Conservation (phyloP, 2,888 invertebrate genomes). For the Melanophora roralis region DNA sequence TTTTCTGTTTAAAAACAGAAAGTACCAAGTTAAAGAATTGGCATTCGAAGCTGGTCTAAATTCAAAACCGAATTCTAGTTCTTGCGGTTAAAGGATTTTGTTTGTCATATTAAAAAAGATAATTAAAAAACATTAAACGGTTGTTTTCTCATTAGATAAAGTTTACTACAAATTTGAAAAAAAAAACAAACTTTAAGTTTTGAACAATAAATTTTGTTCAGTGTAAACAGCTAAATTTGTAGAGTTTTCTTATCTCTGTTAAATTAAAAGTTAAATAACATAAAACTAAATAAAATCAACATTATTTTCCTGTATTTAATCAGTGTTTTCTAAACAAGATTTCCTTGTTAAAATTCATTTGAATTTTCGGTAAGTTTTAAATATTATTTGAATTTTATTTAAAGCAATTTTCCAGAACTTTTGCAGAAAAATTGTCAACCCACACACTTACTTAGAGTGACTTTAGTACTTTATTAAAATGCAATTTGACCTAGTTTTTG, state of each 20-base stretch:
- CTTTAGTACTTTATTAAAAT: constrained; percentile 25
- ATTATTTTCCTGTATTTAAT: not conserved
- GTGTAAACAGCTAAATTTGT: constrained; percentile 2
- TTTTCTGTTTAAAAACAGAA: not conserved
- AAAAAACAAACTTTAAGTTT: constrained; percentile 3
- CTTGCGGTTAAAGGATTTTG: constrained; percentile 33
- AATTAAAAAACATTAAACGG: constrained; percentile 10
- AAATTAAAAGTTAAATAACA: not conserved
- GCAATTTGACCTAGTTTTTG: constrained; percentile 59
- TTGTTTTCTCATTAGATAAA: constrained; percentile 2
- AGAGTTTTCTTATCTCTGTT: not conserved
- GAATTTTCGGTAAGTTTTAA: constrained; percentile 33
- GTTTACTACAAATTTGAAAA: not conserved
- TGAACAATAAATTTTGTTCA: constrained; percentile 7
- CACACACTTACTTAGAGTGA: not conserved
- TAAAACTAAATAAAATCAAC: no score
- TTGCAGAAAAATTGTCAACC: not conserved
- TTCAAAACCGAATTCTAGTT: constrained; percentile 23
- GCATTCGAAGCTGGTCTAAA: not conserved
- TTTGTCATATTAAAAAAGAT: not conserved
- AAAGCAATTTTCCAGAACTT: not conserved
- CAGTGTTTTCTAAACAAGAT: not conserved
- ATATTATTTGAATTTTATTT: no score
- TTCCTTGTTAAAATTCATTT: constrained; percentile 23
- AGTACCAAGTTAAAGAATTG: not conserved